phyloP scores from a whole-genome alignment of 1,140 invertebrate genomes.

The Scaptomyza hsui region DNA sequence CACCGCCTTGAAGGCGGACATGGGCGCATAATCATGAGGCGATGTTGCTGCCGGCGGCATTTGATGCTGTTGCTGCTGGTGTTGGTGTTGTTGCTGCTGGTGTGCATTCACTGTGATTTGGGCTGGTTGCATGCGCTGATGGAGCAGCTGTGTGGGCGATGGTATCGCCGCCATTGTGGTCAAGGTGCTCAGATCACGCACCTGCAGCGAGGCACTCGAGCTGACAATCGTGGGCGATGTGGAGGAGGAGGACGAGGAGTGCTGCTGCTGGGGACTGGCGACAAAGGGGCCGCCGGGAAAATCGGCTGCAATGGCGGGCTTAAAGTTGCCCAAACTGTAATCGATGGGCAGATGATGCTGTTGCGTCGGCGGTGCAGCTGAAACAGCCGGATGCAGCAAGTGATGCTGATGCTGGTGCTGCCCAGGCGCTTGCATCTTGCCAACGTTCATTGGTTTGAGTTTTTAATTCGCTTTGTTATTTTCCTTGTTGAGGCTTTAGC shows the following conservation, averaged over 20 bases:
- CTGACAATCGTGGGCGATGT: slow-evolving; percentile 41
- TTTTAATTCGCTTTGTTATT: slow-evolving; percentile 4
- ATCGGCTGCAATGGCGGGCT: slow-evolving; percentile 76
- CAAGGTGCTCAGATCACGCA: slow-evolving; percentile 74
- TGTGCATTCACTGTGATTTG: slow-evolving; percentile 64
- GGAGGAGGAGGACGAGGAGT: slow-evolving; percentile 51
- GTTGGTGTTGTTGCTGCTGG: slow-evolving; percentile 55
- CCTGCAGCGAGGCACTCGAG: slow-evolving; percentile 55
- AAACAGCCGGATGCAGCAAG: slow-evolving; percentile 51
- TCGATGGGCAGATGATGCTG: slow-evolving; percentile 77
- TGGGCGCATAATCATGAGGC: slow-evolving; percentile 75
- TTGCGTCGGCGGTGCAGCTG: slow-evolving; percentile 64
- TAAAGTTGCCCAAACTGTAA: slow-evolving; percentile 80
- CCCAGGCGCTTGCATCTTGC: slow-evolving; percentile 69
- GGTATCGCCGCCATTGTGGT: slow-evolving; percentile 79
- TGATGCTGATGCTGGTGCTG: slow-evolving; percentile 54
- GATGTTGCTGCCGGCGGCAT: slow-evolving; percentile 68
- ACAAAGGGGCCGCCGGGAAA: slow-evolving; percentile 74
- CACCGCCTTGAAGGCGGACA: slow-evolving; percentile 81
- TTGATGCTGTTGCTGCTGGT: slow-evolving; percentile 32
- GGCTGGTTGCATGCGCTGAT: slow-evolving; percentile 70
- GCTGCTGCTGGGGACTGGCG: slow-evolving; percentile 55
- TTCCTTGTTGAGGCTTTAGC: slow-evolving; percentile 21
- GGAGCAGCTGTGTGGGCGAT: slow-evolving; percentile 76
- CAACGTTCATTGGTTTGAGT: slow-evolving; percentile 66